These are phyloP conservation scores for Tragelaphus oryx DNA, from an alignment of 2,797 vertebrate species.

Conservation along the genomic window DNA sequence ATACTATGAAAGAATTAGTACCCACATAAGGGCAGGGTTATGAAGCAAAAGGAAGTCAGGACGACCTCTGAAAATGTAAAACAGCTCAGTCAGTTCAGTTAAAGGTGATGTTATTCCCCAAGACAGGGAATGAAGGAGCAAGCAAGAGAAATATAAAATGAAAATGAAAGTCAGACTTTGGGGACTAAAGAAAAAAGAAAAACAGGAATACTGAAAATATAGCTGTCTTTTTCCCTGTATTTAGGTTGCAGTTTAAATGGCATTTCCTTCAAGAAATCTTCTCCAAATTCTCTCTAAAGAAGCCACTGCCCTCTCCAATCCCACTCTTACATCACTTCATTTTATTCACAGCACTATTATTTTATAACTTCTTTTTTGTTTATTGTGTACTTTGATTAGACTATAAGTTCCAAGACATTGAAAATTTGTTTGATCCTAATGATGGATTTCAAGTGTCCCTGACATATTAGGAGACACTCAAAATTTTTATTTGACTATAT, in stretches of 20 bases:
- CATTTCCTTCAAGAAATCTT: not conserved
- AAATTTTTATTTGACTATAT: not conserved
- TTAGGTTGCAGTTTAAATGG: not conserved
- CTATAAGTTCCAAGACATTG: not conserved
- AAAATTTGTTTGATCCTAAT: not conserved
- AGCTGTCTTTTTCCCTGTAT: not conserved
- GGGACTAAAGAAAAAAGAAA: not conserved
- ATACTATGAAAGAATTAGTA: not conserved
- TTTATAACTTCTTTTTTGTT: not conserved
- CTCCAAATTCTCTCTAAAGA: not conserved
- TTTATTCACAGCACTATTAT: not conserved
- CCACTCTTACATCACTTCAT: not conserved
- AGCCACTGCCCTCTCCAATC: not conserved
- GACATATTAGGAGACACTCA: not conserved
- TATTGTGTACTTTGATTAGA: not conserved
- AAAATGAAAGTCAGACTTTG: not conserved
- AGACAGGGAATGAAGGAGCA: not conserved
- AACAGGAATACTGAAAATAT: not conserved
- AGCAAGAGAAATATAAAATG: not conserved
- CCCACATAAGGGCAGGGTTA: not conserved
- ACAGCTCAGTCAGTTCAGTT: not conserved
- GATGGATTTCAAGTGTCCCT: not conserved
- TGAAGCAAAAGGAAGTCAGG: not conserved
- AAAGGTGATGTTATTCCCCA: not conserved
- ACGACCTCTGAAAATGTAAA: not conserved